These are phyloP conservation scores for Phaedon cochleariae DNA, from an alignment of 2,888 invertebrate species.

Conservation along the genomic window DNA sequence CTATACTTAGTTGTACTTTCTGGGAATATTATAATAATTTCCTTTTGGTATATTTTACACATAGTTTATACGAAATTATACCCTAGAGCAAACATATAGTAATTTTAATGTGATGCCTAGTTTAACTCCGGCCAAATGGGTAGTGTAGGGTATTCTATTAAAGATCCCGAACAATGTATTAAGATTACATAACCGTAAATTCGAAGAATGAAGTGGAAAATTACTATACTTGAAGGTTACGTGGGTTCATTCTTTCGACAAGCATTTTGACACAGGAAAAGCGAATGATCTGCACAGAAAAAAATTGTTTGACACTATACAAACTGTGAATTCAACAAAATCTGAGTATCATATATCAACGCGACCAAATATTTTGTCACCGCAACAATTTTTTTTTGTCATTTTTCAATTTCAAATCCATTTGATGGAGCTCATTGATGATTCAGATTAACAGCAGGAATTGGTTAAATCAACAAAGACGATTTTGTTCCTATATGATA, in stretches of 20 bases:
- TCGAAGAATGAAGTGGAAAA: constrained; percentile 15
- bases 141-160: constrained; percentile 34
- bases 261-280: no score
- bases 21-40: constrained; percentile 33
- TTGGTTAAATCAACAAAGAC: no score
- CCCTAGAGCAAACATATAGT: constrained; percentile 25
- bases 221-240: background rate
- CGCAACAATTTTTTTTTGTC: no score
- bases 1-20: constrained; percentile 32
- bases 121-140: constrained; percentile 37
- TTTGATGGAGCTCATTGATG: no score
- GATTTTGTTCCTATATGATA: no score
- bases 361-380: no score
- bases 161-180: constrained; percentile 31
- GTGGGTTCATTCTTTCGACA: background rate
- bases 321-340: no score
- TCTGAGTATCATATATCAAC: no score
- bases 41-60: constrained; percentile 35
- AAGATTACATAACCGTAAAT: constrained; percentile 37
- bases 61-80: constrained; percentile 38
- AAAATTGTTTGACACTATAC: no score
- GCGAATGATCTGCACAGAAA: no score
- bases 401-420: no score
- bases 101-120: constrained; percentile 41
- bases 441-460: no score